A percentile compares a stretch with the other conserved stretches of the same genome.
Evolutionary conservation across 2,888 invertebrate genomes (phyloP).

Genomic region (Sisyra nigra): DNA sequence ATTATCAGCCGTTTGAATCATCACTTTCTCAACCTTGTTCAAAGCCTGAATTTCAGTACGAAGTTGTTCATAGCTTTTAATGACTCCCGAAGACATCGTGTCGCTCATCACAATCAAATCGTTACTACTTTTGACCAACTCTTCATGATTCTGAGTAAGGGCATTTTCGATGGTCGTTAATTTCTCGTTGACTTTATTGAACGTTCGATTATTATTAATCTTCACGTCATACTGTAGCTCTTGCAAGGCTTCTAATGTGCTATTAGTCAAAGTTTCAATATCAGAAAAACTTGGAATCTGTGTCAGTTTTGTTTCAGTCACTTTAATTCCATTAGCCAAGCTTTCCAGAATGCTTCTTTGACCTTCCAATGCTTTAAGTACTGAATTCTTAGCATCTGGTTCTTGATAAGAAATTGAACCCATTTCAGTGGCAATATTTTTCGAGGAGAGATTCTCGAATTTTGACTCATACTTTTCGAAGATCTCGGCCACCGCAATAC

Average conservation of each 20-base stretch:
- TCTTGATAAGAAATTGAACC: conserved; percentile 13
- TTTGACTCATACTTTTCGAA: conserved; percentile 39
- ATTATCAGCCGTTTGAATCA: conserved; percentile 70
- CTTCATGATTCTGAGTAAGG: conserved; percentile 17
- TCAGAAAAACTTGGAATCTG: conserved; percentile 32
- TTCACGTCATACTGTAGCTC: conserved; percentile 33
- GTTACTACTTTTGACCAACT: conserved; percentile 17
- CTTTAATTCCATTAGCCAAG: conserved; percentile 20
- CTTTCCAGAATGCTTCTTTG: conserved; percentile 21
- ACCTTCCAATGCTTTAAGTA: conserved; percentile 20
- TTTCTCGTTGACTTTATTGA: conserved; percentile 5
- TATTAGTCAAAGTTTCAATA: conserved; percentile 39
- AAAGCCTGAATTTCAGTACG: conserved; percentile 40
- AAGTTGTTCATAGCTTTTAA: conserved; percentile 35
- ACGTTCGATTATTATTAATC: conserved; percentile 13
- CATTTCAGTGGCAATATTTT: conserved; percentile 14
- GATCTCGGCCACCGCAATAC: conserved; percentile 30
- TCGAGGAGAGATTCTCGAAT: conserved; percentile 27
- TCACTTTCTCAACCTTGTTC: conserved; percentile 57
- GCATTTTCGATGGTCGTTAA: conserved; percentile 10
- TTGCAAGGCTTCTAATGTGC: conserved; percentile 39
- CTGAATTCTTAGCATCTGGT: conserved; percentile 20
- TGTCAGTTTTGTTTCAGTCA: conserved; percentile 17
- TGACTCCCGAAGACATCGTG: conserved; percentile 24
- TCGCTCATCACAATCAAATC: conserved; percentile 26